These are phyloP conservation scores for Paramacrobiotus metropolitanus DNA, from an alignment of 1,140 invertebrate genomes.

Conservation along the genomic window DNA sequence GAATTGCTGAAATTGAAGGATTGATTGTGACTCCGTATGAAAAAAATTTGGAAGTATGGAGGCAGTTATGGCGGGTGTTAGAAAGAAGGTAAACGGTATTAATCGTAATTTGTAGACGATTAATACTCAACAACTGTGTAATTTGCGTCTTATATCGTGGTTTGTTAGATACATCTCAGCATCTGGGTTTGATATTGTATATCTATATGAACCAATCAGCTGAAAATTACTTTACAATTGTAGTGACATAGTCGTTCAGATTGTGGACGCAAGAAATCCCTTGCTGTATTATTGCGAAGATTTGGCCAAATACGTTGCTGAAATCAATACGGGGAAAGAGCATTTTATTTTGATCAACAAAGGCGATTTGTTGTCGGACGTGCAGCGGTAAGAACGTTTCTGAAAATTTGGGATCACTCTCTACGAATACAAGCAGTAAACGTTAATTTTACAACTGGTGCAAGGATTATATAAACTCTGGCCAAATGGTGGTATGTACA, in stretches of 20 bases:
- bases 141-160: too few relatives aligned
- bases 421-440: too few relatives aligned
- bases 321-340: constrained; percentile 47
- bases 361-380: constrained; percentile 63
- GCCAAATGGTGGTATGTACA: too few relatives aligned
- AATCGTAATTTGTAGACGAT: background rate
- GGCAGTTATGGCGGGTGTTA: constrained; percentile 90
- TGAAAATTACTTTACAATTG: constrained; percentile 11
- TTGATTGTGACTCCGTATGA: constrained; percentile 85
- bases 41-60: constrained; percentile 92
- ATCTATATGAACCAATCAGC: too few relatives aligned
- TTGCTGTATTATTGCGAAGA: constrained; percentile 77
- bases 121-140: background rate
- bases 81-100: constrained; percentile 40
- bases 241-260: constrained; percentile 80
- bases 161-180: too few relatives aligned
- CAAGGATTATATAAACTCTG: too few relatives aligned
- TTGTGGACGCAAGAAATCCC: constrained; percentile 90
- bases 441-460: too few relatives aligned
- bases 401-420: too few relatives aligned
- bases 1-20: constrained; percentile 50
- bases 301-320: constrained; percentile 73
- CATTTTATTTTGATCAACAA: constrained; percentile 83
- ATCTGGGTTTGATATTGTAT: too few relatives aligned
- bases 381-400: constrained; percentile 35